Percentiles rank a stretch among this genome's conserved stretches.
Conservation (phyloP, 64 coral and sea anemone species). For the Astreopora myriophthalma region DNA sequence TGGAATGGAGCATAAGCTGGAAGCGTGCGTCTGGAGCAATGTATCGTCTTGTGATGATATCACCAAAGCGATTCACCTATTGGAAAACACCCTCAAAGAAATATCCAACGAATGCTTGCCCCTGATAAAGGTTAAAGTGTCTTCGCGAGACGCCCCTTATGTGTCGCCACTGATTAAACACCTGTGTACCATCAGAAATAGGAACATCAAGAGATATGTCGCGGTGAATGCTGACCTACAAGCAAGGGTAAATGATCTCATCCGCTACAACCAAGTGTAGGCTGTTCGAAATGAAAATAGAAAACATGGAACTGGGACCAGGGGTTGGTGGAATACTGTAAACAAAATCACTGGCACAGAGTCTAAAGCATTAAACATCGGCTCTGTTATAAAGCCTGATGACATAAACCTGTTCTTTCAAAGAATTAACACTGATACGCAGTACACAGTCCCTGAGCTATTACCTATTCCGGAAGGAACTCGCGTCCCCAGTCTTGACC, state of each 20-base stretch:
- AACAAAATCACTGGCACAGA: conserved; percentile 2
- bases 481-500: conserved; percentile 22
- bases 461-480: conserved; percentile 47
- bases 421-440: not conserved
- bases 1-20: conserved; percentile 38
- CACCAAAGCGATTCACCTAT: not conserved
- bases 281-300: not conserved
- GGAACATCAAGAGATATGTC: not conserved
- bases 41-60: conserved; percentile 19
- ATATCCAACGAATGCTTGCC: conserved; percentile 68
- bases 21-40: conserved; percentile 32
- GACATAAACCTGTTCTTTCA: not conserved
- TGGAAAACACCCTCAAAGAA: not conserved
- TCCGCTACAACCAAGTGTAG: conserved; percentile 2
- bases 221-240: conserved; percentile 13
- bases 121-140: conserved; percentile 61
- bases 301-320: not conserved
- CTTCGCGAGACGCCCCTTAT: conserved; percentile 47
- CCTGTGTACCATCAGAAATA: conserved; percentile 51
- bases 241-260: conserved; percentile 39
- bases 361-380: not conserved
- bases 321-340: conserved; percentile 37
- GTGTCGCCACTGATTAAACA: conserved; percentile 66
- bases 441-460: conserved; percentile 24
- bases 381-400: conserved; percentile 18